A percentile compares a stretch with the other conserved stretches of the same genome.
These are phyloP conservation scores for Galerucella nymphaeae DNA, from an alignment of 2,888 invertebrate genomes.

Conservation along the genomic window DNA sequence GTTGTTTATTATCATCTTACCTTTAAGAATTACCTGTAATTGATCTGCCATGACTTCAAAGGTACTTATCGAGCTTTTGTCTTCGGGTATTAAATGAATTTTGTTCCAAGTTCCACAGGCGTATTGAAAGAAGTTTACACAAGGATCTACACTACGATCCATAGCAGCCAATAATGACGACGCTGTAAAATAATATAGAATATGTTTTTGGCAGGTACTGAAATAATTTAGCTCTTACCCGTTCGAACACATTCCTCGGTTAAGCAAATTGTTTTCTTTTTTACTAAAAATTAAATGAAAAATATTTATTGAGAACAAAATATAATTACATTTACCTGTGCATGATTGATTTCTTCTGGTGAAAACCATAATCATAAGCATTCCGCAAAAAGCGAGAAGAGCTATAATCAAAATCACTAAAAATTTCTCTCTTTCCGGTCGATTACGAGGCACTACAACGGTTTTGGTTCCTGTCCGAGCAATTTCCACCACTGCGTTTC, in stretches of 20 bases:
- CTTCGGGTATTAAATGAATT: constrained; percentile 86
- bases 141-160: constrained; percentile 82
- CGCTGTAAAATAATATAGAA: constrained; percentile 66
- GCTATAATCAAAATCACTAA: constrained; percentile 58
- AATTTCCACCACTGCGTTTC: constrained; percentile 59
- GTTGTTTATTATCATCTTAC: constrained; percentile 46
- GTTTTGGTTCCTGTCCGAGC: constrained; percentile 60
- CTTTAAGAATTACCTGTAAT: constrained; percentile 82
- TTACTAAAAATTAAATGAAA: constrained; percentile 53
- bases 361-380: constrained; percentile 56
- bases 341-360: constrained; percentile 53
- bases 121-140: constrained; percentile 86
- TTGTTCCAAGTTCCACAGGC: constrained; percentile 92
- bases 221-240: constrained; percentile 63
- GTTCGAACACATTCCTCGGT: constrained; percentile 75
- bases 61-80: constrained; percentile 84
- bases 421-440: constrained; percentile 57
- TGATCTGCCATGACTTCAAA: constrained; percentile 89
- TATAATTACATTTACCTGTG: constrained; percentile 52
- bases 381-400: constrained; percentile 56
- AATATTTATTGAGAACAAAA: not conserved
- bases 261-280: constrained; percentile 66
- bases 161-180: constrained; percentile 83
- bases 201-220: not conserved
- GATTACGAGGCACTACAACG: constrained; percentile 56